phyloP scores from a whole-genome alignment of 2,888 invertebrate genomes.

The Temnothorax ravouxi region DNA sequence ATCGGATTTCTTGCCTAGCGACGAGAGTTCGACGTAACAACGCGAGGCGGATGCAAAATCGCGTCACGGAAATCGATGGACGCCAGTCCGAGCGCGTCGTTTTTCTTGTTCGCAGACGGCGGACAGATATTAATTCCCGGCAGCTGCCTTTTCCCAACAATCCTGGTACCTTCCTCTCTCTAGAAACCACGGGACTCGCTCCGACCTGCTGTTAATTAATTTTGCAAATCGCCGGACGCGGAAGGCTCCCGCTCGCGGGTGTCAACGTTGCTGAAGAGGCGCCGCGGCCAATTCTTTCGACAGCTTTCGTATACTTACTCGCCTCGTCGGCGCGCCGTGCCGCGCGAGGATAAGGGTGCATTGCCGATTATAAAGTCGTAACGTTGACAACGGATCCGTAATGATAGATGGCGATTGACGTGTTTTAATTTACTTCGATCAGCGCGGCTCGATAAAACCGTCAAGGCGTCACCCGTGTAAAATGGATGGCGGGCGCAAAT shows the following conservation, averaged over 20 bases:
- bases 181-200: neutral
- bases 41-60: conserved; percentile 45
- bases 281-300: conserved; percentile 52
- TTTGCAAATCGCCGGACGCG: conserved; percentile 33
- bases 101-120: conserved; percentile 15
- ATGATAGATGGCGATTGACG: conserved; percentile 44
- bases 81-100: conserved; percentile 32
- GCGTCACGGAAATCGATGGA: conserved; percentile 48
- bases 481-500: conserved; percentile 54
- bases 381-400: conserved; percentile 46
- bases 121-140: conserved; percentile 52
- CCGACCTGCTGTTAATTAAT: conserved; percentile 65
- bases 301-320: neutral
- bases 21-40: conserved; percentile 43
- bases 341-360: conserved; percentile 20
- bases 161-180: neutral
- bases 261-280: conserved; percentile 41
- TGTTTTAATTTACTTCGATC: conserved; percentile 72
- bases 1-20: conserved; percentile 40
- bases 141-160: conserved; percentile 4
- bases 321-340: neutral
- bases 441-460: conserved; percentile 62
- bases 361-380: conserved; percentile 48
- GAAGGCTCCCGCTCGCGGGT: conserved; percentile 18
- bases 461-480: conserved; percentile 23